Evolutionary conservation across 2,113 vertebrate genomes (phyloP), one percentile per base, ranked within the genome.

Genomic region (Chaetodon auriga): DNA sequence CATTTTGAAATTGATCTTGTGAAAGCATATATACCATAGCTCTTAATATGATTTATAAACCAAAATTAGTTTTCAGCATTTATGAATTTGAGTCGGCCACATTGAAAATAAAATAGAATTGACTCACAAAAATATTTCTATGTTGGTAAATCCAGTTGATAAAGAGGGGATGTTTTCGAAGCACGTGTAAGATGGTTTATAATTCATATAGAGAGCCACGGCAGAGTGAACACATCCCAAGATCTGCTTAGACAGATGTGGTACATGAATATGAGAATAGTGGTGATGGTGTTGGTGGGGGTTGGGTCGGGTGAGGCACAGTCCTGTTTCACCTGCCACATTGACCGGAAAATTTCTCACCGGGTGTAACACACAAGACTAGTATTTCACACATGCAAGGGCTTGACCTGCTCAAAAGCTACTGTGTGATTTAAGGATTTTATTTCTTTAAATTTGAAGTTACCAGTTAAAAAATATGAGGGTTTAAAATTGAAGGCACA

Each of bases 171-270:
- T 53, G 25, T 84, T 82, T 85, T 84, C 53, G 68, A 80, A 73
- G 88, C 10, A 80, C 10, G 53, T 80, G 75, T 81, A 78, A 81
- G 80, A 68, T 86, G 23, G 76, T 93, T 75, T 58, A 92, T 93
- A 91, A 93, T 92, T 93, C 66, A 93, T 92, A 84, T 30, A 63
- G 45, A 6, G n/a, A 70, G 85, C 53, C 77, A 89, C 65, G 69
- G 89, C 87, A 91, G 90, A 90, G 87, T 87, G 87, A 90, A 89
- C 88, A 86, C 78, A 88, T 89, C 81, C 65, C 30, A 7, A 84
- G 87, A 90, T 92, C 63, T 78, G 57, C 76, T 87, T 80, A 46
- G 90, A 91, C 90, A 90, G 90, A 91, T 90, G 89, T 87, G 86
- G 81, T 80, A 81, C 88, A 90, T 90, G 82, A 90, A 87, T 90